Evolutionary conservation across 2,113 vertebrate genomes (phyloP), one percentile per base, ranked within the genome.

Genomic region (Tupaia chinensis): DNA sequence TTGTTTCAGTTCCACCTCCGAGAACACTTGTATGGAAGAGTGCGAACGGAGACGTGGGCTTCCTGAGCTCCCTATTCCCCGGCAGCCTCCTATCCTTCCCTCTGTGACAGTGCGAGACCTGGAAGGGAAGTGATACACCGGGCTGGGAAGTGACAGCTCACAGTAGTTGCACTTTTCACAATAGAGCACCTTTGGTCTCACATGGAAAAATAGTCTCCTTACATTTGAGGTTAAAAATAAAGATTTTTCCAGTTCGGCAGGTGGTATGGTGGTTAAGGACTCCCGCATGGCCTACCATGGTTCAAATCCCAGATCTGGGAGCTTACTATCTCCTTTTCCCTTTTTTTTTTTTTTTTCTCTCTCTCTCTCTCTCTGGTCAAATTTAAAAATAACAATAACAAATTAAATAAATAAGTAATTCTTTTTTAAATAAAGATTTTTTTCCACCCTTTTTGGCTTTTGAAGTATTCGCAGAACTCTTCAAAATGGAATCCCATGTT

Each of bases 21-120:
- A 68, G 63, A 63, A 7, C 19, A 63, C 15, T n/a, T 12, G 66
- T 7, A 23, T 4, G 3, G 2, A n/a, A 79, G 54, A 68, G 32
- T 25, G 23, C 14, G 5, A 10, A 34, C 3, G 22, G 5, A 82
- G 34, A n/a, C 2, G 0, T 27, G 0, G 16, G 2, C 20, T n/a
- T 8, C 17, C 17, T 25, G 16, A 7, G 23, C 13, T 61, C 10
- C 2, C 2, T 0, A 0, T 3, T 17, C 25, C 2, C 65, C 53
- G 10, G 13, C 7, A 16, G 17, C 25, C 29, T 27, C 17, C 8
- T 44, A 20, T 56, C 54, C 16, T 1, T 13, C 56, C 53, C 63
- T 17, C 70, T 0, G 0, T 3, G 23, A 54, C 3, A 29, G 68
- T 0, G 0, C 32, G 22, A 27, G 58, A 76, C 23, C 0, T 2